These are phyloP conservation scores for Mormoops blainvillei DNA, from an alignment of 2,113 vertebrate species.

Conservation along the genomic window DNA sequence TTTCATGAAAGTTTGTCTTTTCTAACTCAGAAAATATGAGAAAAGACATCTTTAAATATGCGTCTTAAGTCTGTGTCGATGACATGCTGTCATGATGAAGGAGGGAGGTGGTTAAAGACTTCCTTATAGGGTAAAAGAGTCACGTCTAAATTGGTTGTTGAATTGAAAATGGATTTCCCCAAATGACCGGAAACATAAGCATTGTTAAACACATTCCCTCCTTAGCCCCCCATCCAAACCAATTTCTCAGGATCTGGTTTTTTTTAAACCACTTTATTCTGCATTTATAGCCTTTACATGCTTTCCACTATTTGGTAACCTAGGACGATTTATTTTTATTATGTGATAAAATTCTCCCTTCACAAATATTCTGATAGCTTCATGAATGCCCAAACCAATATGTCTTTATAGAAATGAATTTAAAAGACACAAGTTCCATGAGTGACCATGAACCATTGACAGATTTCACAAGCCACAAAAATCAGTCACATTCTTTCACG, in stretches of 20 bases:
- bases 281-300: neutral
- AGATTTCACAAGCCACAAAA: neutral
- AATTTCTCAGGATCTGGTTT: neutral
- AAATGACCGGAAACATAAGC: neutral
- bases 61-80: neutral
- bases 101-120: neutral
- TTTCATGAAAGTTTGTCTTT: neutral
- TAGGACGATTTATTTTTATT: neutral
- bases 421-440: neutral
- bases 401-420: neutral
- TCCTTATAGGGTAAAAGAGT: neutral
- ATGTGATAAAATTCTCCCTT: neutral
- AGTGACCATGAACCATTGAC: neutral
- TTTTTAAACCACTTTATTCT: neutral
- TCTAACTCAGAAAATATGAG: neutral
- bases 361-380: neutral
- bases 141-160: neutral
- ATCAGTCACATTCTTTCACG: neutral
- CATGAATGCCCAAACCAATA: neutral
- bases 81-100: neutral
- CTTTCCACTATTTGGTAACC: neutral
- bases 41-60: neutral
- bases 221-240: neutral
- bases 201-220: neutral
- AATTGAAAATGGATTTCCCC: neutral